Evolutionary conservation across 64 coral and sea anemone genomes (phyloP).

Genomic region (Porites lutea): DNA sequence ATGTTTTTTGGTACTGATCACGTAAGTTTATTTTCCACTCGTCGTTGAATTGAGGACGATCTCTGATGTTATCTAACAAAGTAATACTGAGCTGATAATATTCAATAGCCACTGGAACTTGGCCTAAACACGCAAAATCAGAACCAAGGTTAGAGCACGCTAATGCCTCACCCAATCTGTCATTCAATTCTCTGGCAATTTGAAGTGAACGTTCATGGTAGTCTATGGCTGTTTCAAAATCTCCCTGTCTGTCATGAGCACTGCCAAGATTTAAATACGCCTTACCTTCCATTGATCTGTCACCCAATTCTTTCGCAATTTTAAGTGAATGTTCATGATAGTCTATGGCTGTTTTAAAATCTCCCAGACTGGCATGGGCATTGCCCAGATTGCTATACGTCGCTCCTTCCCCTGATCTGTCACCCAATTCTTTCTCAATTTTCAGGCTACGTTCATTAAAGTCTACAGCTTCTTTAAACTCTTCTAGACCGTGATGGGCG

Average conservation of each 20-base stretch:
- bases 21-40: background rate
- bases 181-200: conserved; percentile 13
- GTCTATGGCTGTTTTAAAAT: background rate
- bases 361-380: no score
- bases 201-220: background rate
- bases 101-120: background rate
- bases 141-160: background rate
- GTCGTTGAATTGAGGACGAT: background rate
- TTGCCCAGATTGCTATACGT: background rate
- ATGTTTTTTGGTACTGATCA: background rate
- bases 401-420: background rate
- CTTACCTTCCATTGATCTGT: background rate
- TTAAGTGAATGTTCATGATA: background rate
- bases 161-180: background rate
- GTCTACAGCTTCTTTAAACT: conserved; percentile 1
- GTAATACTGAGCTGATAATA: background rate
- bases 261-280: background rate
- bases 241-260: no score
- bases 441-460: background rate
- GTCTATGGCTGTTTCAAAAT: conserved; percentile 16
- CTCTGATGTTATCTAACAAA: background rate
- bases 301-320: background rate
- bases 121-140: background rate
- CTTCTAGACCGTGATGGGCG: background rate
- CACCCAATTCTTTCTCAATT: conserved; percentile 10